Evolutionary conservation across 2,113 vertebrate species (phyloP).

Genomic region (Oryzias javanicus): DNA sequence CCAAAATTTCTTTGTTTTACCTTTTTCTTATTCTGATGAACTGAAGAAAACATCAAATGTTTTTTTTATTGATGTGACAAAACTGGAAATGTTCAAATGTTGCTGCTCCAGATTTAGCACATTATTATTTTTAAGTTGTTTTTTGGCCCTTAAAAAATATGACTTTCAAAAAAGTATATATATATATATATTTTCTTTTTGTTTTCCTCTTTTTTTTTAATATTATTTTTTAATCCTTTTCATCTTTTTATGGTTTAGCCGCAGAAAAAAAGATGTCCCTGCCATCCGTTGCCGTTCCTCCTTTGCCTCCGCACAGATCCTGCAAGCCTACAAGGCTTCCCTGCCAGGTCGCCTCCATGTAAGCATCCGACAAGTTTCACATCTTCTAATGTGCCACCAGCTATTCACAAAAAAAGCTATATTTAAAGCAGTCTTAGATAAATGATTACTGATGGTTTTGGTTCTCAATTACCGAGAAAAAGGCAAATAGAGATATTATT

Average conservation of each 20-base stretch:
- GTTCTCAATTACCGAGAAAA: neutral
- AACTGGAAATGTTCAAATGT: too few relatives aligned
- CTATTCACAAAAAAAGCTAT: neutral
- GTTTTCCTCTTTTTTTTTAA: too few relatives aligned
- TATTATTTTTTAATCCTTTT: neutral
- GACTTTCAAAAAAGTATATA: too few relatives aligned
- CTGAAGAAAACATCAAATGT: too few relatives aligned
- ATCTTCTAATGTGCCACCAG: neutral
- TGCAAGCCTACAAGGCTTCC: slow-evolving; percentile 48
- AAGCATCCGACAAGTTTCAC: slow-evolving; percentile 38
- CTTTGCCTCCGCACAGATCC: slow-evolving; percentile 43
- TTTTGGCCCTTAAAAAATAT: too few relatives aligned
- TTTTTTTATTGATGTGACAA: too few relatives aligned
- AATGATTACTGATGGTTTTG: neutral
- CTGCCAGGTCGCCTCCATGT: slow-evolving; percentile 55
- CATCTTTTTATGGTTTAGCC: slow-evolving; percentile 1
- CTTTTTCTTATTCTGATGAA: neutral
- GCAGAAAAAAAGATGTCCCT: slow-evolving; percentile 14
- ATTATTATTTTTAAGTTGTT: too few relatives aligned
- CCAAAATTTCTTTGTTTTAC: neutral
- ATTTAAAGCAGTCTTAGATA: neutral
- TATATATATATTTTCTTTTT: too few relatives aligned
- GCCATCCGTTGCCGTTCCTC: slow-evolving; percentile 20
- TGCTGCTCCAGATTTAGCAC: too few relatives aligned
- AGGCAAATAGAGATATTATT: too few relatives aligned